A percentile compares a stretch with the other conserved stretches of the same genome.
phyloP scores from a whole-genome alignment of 2,888 invertebrate species.

The Eilema depressum region DNA sequence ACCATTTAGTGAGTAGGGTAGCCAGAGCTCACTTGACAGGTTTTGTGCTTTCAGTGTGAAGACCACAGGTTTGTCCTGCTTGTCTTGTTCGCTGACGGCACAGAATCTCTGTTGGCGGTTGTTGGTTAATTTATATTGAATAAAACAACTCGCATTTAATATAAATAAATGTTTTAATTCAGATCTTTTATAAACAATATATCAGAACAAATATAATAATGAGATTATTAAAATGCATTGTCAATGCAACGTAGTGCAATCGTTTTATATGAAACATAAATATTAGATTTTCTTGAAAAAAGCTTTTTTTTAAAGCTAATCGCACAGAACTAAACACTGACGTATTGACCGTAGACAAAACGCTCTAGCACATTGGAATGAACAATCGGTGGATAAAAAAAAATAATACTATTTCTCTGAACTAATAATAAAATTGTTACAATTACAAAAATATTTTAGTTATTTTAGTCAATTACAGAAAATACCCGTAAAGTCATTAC shows the following conservation, averaged over 20 bases:
- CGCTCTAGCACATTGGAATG: conserved; percentile 60
- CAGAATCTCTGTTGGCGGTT: no score
- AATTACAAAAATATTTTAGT: conserved; percentile 49
- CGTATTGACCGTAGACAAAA: conserved; percentile 44
- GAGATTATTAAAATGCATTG: conserved; percentile 73
- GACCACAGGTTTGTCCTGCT: no score
- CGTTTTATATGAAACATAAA: conserved; percentile 49
- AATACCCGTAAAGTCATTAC: conserved; percentile 50
- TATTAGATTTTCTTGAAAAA: conserved; percentile 45
- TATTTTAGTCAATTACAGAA: conserved; percentile 47
- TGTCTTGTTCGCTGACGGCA: no score
- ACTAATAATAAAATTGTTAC: conserved; percentile 33
- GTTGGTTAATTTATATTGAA: no score
- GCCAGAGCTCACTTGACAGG: no score
- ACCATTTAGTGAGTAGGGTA: no score
- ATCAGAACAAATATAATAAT: conserved; percentile 52
- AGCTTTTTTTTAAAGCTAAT: conserved; percentile 44
- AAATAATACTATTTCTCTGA: conserved; percentile 42
- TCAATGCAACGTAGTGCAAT: conserved; percentile 67
- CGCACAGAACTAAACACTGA: conserved; percentile 61
- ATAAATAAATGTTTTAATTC: conserved; percentile 68
- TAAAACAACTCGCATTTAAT: conserved; percentile 34
- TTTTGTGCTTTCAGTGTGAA: no score
- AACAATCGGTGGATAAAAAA: conserved; percentile 61
- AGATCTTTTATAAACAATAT: conserved; percentile 74